A percentile compares a stretch with the other conserved stretches of the same genome.
Conservation (phyloP, 2,113 vertebrate genomes). For the Dryoscopus gambensis region DNA sequence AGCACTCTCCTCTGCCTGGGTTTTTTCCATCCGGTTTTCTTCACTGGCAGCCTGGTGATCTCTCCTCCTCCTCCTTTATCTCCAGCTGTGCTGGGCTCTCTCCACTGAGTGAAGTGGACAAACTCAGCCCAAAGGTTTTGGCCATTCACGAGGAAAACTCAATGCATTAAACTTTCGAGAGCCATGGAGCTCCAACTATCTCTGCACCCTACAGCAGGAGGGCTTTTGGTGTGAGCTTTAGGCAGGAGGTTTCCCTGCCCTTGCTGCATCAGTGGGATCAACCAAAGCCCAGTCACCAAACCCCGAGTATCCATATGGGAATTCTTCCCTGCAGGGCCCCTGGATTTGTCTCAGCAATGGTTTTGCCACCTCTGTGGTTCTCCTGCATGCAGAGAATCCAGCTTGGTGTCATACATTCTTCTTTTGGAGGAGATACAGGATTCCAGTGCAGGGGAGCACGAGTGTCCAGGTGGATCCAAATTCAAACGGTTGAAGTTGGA, state of each 20-base stretch:
- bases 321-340: background rate
- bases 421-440: background rate
- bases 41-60: background rate
- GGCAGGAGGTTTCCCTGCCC: background rate
- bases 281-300: background rate
- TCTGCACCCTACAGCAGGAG: background rate
- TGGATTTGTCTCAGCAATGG: background rate
- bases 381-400: background rate
- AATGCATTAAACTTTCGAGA: background rate
- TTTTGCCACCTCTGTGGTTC: background rate
- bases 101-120: background rate
- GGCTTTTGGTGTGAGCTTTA: background rate
- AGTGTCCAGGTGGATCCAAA: background rate
- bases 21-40: background rate
- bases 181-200: accelerated
- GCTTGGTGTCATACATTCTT: accelerated
- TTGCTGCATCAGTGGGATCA: background rate
- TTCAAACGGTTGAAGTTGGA: background rate
- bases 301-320: background rate
- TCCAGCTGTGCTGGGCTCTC: background rate
- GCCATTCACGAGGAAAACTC: background rate
- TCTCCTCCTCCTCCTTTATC: background rate
- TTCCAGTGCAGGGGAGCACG: background rate
- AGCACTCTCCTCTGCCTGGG: background rate
- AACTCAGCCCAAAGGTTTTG: background rate